Conservation (phyloP, 2,797 vertebrate genomes). For the Sorex maritimensis region DNA sequence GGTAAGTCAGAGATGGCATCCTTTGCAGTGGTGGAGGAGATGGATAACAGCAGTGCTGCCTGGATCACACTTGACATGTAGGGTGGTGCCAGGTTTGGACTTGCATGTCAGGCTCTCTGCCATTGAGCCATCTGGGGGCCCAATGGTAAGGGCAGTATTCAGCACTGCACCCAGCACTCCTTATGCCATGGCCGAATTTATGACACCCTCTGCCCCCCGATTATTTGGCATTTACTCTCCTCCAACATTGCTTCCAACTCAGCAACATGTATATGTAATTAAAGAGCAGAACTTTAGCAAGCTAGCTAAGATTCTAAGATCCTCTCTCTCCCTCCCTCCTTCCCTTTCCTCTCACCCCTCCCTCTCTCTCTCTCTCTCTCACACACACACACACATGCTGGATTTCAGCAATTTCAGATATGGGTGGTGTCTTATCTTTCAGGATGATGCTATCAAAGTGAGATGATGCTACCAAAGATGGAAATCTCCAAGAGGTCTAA, state of each 20-base stretch:
- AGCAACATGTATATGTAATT: conserved; percentile 25
- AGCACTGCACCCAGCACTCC: neutral
- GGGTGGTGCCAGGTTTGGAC: too few species aligned
- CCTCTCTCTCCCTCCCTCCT: neutral
- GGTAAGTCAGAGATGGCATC: too few species aligned
- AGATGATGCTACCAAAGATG: too few species aligned
- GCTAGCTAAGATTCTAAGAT: neutral
- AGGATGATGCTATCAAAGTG: neutral
- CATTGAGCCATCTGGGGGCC: too few species aligned
- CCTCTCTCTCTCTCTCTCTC: neutral
- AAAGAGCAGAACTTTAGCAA: neutral
- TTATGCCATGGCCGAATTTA: neutral
- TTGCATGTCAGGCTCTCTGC: too few species aligned
- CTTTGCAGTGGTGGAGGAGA: too few species aligned
- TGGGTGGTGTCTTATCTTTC: neutral
- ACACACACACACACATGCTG: neutral
- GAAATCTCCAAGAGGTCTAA: neutral
- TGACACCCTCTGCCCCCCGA: neutral
- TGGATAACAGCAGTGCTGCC: too few species aligned
- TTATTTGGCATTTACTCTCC: neutral
- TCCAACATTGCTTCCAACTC: neutral
- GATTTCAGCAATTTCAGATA: conserved; percentile 28
- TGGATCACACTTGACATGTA: too few species aligned
- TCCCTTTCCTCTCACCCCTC: too few species aligned
- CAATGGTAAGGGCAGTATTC: neutral